These are phyloP conservation scores for Grallaria varia DNA, from an alignment of 2,113 vertebrate species.

Conservation along the genomic window DNA sequence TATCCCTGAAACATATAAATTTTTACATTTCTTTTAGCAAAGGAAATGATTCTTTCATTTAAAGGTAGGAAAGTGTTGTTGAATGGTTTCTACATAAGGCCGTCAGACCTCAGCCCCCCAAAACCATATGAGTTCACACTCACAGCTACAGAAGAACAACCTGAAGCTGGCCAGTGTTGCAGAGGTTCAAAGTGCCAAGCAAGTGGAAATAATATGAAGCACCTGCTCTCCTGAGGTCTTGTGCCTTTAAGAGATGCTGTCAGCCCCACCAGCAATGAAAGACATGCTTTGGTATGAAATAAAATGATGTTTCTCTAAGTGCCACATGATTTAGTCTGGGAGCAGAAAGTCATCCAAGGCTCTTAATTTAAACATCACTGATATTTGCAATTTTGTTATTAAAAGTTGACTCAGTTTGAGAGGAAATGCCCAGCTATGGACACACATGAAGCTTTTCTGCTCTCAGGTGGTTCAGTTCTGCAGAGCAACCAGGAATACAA, in stretches of 20 bases:
- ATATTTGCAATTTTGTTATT: neutral
- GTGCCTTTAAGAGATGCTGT: neutral
- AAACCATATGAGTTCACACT: neutral
- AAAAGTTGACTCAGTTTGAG: neutral
- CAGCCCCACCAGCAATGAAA: neutral
- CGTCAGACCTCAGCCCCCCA: neutral
- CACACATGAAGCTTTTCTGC: neutral
- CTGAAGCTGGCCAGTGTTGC: neutral
- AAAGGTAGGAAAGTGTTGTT: neutral
- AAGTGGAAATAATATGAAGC: neutral
- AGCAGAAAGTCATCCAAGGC: neutral
- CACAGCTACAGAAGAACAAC: neutral
- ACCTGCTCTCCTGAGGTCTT: neutral
- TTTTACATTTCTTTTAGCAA: neutral
- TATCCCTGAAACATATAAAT: accelerated
- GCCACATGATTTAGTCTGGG: neutral
- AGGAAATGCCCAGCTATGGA: neutral
- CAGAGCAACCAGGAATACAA: neutral
- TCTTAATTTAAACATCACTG: neutral
- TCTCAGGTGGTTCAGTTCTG: neutral
- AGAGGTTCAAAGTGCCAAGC: neutral
- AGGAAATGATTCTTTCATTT: neutral
- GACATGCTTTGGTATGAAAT: neutral
- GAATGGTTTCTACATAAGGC: neutral
- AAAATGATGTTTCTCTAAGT: neutral